A percentile compares a stretch with the other conserved stretches of the same genome.
These are phyloP conservation scores for Jacana jacana DNA, from an alignment of 2,113 vertebrate species.

Conservation along the genomic window DNA sequence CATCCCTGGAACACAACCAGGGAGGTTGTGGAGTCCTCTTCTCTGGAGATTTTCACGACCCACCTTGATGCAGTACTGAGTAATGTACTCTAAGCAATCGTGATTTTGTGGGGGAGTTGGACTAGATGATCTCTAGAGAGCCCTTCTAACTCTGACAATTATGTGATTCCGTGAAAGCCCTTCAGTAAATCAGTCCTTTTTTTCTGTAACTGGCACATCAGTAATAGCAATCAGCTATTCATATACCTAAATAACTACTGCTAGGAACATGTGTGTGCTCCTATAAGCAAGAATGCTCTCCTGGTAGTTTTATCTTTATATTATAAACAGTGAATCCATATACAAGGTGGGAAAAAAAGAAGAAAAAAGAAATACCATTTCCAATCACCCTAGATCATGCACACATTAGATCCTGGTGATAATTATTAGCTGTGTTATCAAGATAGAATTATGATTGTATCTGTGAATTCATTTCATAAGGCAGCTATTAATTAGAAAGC, in stretches of 20 bases:
- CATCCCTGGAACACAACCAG: no score
- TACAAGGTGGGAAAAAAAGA: not conserved
- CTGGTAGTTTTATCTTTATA: not conserved
- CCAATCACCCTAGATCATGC: not conserved
- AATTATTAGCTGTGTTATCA: conserved; percentile 8
- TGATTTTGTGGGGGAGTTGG: no score
- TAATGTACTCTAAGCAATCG: no score
- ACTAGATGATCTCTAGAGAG: no score
- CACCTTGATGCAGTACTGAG: no score
- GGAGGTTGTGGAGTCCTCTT: no score
- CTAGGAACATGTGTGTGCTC: not conserved
- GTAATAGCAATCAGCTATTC: not conserved
- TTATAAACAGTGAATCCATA: not conserved
- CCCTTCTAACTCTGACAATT: no score
- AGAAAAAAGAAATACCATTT: not conserved
- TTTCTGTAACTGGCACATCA: not conserved
- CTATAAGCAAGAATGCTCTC: not conserved
- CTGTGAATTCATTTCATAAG: conserved; percentile 18
- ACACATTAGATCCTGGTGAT: not conserved
- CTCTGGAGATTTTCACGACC: no score
- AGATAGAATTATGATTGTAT: not conserved
- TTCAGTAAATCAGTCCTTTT: not conserved
- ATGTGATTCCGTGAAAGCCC: not conserved
- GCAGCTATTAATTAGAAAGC: not conserved
- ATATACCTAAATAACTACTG: not conserved